Evolutionary conservation across 2,113 vertebrate genomes (phyloP), one percentile per base, ranked within the genome.

Genomic region (Sminthopsis crassicaudata): DNA sequence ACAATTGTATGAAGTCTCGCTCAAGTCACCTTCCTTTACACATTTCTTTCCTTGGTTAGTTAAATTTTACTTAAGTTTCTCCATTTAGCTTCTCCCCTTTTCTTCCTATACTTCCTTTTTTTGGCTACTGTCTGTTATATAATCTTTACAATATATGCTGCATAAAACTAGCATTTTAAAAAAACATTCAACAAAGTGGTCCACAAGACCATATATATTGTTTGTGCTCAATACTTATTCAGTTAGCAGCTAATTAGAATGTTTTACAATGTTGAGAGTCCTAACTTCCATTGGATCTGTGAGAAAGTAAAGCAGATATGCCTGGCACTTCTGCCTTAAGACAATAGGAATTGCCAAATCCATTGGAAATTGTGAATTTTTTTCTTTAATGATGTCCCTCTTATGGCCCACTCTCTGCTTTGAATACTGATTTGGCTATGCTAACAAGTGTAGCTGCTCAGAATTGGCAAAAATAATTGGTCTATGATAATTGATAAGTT

Each of bases 21-120:
- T 96, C 88, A 94, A 98, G 96, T 94, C 88, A 97, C 84, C 90
- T 98, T 97, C 54, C 96, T 96, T 97, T 94, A 95, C 94, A 90
- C 23, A 92, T 90, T 93, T 54, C 84, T 97, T 93, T 91, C 94
- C 84, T 96, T 93, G 30, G 91, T 95, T 96, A 96, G 95, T 96
- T 97, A 94, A 84, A 16, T 6, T 84, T 84, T 51, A 94, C 76
- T 92, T 93, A 95, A 55, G 9, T 96, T 57, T 93, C 90, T 96
- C 90, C 93, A 57, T 94, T 96, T 93, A 94, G 84, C 89, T 95
- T 96, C 50, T 27, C 60, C 93, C 67, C 95, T 95, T 93, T 93
- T 57, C 92, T 95, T 96, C 51, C 26, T 84, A 51, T 90, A 51
- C 89, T 54, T 22, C 51, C 67, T 91, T 91, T 51, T 90, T 24